phyloP scores from a whole-genome alignment of 2,888 invertebrate species.

The Tetragnatha montana region DNA sequence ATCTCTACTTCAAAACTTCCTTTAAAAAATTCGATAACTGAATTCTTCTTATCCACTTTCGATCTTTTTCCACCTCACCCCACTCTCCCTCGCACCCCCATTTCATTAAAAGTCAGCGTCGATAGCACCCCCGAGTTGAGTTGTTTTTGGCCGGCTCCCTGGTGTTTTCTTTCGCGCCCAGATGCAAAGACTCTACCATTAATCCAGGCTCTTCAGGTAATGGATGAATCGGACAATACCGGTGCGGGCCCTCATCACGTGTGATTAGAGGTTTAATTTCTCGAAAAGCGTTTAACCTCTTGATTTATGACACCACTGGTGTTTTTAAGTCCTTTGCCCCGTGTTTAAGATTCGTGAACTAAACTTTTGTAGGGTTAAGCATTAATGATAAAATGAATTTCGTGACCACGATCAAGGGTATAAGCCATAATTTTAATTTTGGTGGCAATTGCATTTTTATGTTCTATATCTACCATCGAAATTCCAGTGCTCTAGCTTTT shows the following conservation, averaged over 20 bases:
- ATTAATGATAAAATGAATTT: too few relatives aligned
- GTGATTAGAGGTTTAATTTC: slow-evolving; percentile 51
- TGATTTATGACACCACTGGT: slow-evolving; percentile 38
- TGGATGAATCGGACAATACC: slow-evolving; percentile 44
- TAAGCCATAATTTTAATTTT: too few relatives aligned
- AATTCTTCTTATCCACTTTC: neutral
- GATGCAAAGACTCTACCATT: slow-evolving; percentile 37
- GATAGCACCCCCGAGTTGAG: slow-evolving; percentile 2
- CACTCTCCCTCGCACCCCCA: neutral
- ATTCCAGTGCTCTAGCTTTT: too few relatives aligned
- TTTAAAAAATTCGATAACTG: too few relatives aligned
- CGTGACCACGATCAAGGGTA: too few relatives aligned
- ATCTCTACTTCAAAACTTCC: too few relatives aligned
- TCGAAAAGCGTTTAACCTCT: slow-evolving; percentile 28
- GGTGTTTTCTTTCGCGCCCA: slow-evolving; percentile 25
- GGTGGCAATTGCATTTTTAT: too few relatives aligned
- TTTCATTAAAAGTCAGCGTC: slow-evolving; percentile 25
- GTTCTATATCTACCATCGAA: too few relatives aligned
- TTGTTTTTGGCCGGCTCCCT: slow-evolving; percentile 3
- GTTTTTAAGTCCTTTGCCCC: neutral
- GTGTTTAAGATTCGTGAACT: too few relatives aligned
- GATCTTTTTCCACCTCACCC: neutral
- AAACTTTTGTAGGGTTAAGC: too few relatives aligned
- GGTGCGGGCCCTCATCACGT: slow-evolving; percentile 30
- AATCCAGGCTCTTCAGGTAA: slow-evolving; percentile 37